Evolutionary conservation across 2,888 invertebrate genomes (phyloP).

Genomic region (Sinopyrophorus schimmeli): DNA sequence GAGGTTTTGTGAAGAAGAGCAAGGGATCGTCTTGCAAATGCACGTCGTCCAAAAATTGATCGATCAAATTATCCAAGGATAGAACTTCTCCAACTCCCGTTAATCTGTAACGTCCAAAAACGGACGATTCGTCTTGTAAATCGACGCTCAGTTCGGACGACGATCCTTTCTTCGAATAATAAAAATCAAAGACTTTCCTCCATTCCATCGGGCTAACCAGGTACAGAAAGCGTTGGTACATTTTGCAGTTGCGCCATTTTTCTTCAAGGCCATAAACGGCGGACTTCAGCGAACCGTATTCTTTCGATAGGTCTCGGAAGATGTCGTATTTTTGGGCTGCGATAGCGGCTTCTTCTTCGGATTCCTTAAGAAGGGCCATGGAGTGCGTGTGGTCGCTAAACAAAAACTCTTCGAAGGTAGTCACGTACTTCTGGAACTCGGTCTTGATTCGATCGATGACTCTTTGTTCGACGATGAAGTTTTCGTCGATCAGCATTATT

Average conservation of each 20-base stretch:
- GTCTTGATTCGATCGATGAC: slow-evolving; percentile 57
- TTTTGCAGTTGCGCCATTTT: slow-evolving; percentile 64
- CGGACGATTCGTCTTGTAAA: slow-evolving; percentile 15
- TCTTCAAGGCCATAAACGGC: slow-evolving; percentile 64
- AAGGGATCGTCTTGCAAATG: slow-evolving; percentile 55
- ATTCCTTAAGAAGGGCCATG: slow-evolving; percentile 59
- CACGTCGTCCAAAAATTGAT: slow-evolving; percentile 58
- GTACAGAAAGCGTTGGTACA: slow-evolving; percentile 70
- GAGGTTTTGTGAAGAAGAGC: slow-evolving; percentile 62
- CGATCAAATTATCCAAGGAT: slow-evolving; percentile 52
- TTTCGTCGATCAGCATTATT: slow-evolving; percentile 59
- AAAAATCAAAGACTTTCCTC: slow-evolving; percentile 59
- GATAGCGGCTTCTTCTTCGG: slow-evolving; percentile 55
- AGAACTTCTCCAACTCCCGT: slow-evolving; percentile 35
- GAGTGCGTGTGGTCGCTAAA: slow-evolving; percentile 64
- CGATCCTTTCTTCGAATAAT: slow-evolving; percentile 30
- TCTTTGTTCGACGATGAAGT: slow-evolving; percentile 59
- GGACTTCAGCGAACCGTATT: slow-evolving; percentile 51
- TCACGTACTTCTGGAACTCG: slow-evolving; percentile 59
- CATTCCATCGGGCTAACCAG: slow-evolving; percentile 67
- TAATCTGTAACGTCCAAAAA: slow-evolving; percentile 32
- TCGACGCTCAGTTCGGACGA: slow-evolving; percentile 8
- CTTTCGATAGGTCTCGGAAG: slow-evolving; percentile 55
- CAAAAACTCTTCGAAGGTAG: slow-evolving; percentile 64
- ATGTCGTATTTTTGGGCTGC: slow-evolving; percentile 56